Evolutionary conservation across 2,888 invertebrate genomes (phyloP).

Genomic region (Acronicta psi): DNA sequence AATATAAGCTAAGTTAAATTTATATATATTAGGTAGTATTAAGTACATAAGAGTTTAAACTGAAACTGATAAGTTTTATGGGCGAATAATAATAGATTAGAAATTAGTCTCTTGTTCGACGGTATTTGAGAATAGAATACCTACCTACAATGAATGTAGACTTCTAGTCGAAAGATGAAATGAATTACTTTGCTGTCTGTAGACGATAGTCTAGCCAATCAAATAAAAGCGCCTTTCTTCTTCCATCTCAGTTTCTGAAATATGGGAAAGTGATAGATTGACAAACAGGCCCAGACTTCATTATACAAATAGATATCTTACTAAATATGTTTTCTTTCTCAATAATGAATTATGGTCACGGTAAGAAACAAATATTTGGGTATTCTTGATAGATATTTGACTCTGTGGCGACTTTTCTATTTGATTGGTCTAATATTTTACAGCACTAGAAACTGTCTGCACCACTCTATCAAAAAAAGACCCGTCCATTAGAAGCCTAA

Average conservation of each 20-base stretch:
- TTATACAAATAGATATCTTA: slow-evolving; percentile 3
- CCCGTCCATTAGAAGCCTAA: slow-evolving; percentile 12
- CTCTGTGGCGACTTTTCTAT: too few relatives aligned
- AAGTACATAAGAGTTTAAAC: background rate
- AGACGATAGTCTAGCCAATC: slow-evolving; percentile 16
- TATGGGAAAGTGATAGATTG: background rate
- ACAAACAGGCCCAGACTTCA: slow-evolving; percentile 7
- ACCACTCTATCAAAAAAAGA: too few relatives aligned
- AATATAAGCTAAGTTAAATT: background rate
- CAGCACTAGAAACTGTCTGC: too few relatives aligned
- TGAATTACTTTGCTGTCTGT: slow-evolving; percentile 14
- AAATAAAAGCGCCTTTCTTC: slow-evolving; percentile 15
- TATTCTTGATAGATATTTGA: background rate
- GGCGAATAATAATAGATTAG: background rate
- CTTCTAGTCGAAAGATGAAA: slow-evolving; percentile 21
- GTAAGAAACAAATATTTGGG: too few relatives aligned
- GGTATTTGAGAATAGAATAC: background rate
- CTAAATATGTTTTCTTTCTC: background rate
- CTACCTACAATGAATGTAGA: background rate
- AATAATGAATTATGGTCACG: too few relatives aligned
- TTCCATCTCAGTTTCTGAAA: slow-evolving; percentile 5
- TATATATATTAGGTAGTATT: too few relatives aligned
- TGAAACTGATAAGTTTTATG: too few relatives aligned
- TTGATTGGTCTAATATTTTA: too few relatives aligned
- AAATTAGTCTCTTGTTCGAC: background rate